Conservation (phyloP, 2,113 vertebrate species). For the Pseudorasbora parva region DNA sequence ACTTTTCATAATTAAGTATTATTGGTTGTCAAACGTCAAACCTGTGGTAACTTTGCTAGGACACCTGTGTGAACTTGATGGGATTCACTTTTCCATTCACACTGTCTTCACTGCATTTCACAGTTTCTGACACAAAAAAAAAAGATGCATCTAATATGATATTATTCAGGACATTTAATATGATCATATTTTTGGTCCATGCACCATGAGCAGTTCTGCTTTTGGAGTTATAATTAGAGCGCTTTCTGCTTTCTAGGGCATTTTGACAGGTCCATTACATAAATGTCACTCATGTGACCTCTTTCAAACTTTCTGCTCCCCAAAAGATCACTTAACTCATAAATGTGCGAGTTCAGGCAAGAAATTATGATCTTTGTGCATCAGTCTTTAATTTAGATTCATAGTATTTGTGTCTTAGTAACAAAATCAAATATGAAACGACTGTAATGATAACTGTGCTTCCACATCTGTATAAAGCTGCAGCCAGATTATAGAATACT, state of each 20-base stretch:
- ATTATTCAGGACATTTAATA: neutral
- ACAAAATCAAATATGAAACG: neutral
- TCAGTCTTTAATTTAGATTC: neutral
- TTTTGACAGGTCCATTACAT: conserved; percentile 24
- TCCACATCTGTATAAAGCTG: neutral
- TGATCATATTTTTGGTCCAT: conserved; percentile 8
- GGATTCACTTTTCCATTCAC: neutral
- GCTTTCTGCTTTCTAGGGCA: conserved; percentile 15
- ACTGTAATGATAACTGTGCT: neutral
- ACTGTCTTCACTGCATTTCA: neutral
- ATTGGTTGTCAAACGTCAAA: neutral
- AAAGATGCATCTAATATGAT: neutral
- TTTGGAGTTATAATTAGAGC: conserved; percentile 17
- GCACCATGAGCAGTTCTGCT: conserved; percentile 6
- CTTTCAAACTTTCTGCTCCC: neutral
- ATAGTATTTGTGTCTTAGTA: neutral
- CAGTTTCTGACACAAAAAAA: neutral
- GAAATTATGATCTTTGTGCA: neutral
- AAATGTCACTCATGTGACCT: conserved; percentile 22
- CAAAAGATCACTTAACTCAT: neutral
- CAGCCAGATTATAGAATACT: neutral
- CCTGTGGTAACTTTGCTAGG: neutral
- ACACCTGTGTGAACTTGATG: neutral
- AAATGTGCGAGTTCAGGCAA: neutral
- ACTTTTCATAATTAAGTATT: neutral